Evolutionary conservation across 2,113 vertebrate species (phyloP), one percentile per base, ranked within the genome.

Genomic region (Neofelis nebulosa): DNA sequence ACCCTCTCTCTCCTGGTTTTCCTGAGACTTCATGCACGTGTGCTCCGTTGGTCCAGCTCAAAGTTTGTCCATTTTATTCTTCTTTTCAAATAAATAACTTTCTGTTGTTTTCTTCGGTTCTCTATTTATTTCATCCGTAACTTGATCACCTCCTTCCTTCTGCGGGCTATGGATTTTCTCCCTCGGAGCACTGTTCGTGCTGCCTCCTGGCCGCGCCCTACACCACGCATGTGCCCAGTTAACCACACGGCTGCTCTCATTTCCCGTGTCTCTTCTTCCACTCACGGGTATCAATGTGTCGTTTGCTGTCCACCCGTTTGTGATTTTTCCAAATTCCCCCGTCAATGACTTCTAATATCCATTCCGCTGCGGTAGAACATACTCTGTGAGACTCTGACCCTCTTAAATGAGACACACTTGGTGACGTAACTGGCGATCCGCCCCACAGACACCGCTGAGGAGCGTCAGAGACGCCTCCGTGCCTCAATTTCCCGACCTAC

Each of bases 401-500:
- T 93, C 25, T 29, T 8, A 50, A 84, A 21, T 2, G 4, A 50
- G 82, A 14, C 7, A 0, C 12, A 1, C 8, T 1, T 19, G 13
- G 19, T 7, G 86, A 36, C 27, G 16, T 21, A 3, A 5, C n/a
- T 7, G 0, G 3, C 0, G 11, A 11, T 25, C 3, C 4, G 2
- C 5, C 48, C 69, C 36, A 0, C 0, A 12, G 2, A 45, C 23
- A 8, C 25, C 7, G 21, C 18, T 50, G 50, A 50, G 36, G 50
- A 19, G 7, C 2, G 3, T 15, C 2, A n/a, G 11, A 36, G 25
- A 25, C 0, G 11, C 13, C 15, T 27, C 66, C 14, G 0, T 0
- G 48, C 31, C 33, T 25, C 23, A 38, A 41, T 1, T 4, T n/a
- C 31, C 23, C 84, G 0, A 0, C 29, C 13, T 10, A 65, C 27